Evolutionary conservation across 2,888 invertebrate species (phyloP).

Genomic region (Apodemia zela): DNA sequence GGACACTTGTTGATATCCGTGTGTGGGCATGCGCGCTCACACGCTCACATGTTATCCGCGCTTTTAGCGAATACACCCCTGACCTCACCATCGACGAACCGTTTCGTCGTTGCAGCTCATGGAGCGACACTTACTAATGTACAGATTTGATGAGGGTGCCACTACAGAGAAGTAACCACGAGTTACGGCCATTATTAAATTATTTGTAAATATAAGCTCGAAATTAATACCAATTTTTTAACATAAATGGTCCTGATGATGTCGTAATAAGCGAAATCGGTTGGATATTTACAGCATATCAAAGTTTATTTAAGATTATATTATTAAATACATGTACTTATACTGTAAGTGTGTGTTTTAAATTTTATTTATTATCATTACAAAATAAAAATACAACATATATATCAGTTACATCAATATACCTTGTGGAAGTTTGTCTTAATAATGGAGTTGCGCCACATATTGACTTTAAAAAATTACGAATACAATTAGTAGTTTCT

Average conservation of each 20-base stretch:
- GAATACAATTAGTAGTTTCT: too few species aligned
- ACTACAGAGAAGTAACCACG: not conserved
- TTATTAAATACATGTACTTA: not conserved
- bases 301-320: not conserved
- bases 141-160: not conserved
- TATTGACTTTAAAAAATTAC: too few species aligned
- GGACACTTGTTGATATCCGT: conserved; percentile 67
- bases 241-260: too few species aligned
- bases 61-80: not conserved
- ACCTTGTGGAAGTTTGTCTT: too few species aligned
- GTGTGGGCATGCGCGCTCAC: conserved; percentile 56
- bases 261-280: not conserved
- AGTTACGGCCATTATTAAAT: not conserved
- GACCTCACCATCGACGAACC: too few species aligned
- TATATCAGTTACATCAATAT: too few species aligned
- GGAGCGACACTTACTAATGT: not conserved
- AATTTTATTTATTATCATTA: too few species aligned
- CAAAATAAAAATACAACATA: too few species aligned
- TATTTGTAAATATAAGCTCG: not conserved
- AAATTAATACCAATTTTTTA: not conserved
- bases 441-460: too few species aligned
- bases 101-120: not conserved
- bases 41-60: conserved; percentile 29
- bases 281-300: not conserved
- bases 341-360: too few species aligned